phyloP scores from a whole-genome alignment of 1,140 invertebrate species.

The Ooceraea biroi region DNA sequence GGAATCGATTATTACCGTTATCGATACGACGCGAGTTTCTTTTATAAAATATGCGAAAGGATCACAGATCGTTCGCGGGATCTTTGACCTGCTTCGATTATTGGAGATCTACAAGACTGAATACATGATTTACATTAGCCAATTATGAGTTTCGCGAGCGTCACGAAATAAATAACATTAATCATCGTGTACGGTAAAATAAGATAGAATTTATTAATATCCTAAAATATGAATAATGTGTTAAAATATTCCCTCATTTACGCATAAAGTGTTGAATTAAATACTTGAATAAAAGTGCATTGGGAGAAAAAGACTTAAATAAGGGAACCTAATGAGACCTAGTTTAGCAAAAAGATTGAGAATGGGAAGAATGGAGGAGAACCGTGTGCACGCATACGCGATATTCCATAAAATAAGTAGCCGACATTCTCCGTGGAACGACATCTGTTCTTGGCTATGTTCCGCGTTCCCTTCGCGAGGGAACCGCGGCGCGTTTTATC shows the following conservation, averaged over 20 bases:
- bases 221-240: background rate
- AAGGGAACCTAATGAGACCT: background rate
- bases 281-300: background rate
- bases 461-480: slow-evolving; percentile 75
- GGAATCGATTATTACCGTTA: slow-evolving; percentile 3
- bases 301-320: background rate
- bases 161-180: background rate
- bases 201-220: background rate
- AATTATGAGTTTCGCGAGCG: background rate
- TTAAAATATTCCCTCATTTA: background rate
- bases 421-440: slow-evolving; percentile 73
- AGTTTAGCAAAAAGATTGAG: slow-evolving; percentile 28
- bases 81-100: slow-evolving; percentile 16
- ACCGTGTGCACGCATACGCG: slow-evolving; percentile 29
- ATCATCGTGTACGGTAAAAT: background rate
- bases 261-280: background rate
- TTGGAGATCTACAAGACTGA: slow-evolving; percentile 24
- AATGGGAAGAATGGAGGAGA: slow-evolving; percentile 66
- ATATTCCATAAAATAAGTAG: slow-evolving; percentile 58
- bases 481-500: slow-evolving; percentile 67
- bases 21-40: slow-evolving; percentile 20
- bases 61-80: slow-evolving; percentile 9
- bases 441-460: slow-evolving; percentile 76
- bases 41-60: slow-evolving; percentile 15
- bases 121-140: background rate